Base-by-base conservation (phyloP, 2,888 invertebrate species). In the Hirtodrosophila trivittata region DNA sequence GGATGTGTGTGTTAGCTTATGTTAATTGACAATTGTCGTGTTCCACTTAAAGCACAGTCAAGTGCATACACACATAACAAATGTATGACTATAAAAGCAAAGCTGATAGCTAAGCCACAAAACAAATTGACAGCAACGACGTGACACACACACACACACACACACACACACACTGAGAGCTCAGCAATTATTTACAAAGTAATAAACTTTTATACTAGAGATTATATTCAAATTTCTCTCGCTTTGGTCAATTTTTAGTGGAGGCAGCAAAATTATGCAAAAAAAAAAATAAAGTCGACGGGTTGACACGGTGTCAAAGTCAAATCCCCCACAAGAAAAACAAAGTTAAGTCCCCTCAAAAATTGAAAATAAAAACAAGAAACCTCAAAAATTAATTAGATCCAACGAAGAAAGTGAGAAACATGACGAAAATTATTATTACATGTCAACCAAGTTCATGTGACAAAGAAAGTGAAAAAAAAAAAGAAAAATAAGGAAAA, bases 11-110 rank as follows among this genome's bases (percentile, higher is more conserved):
- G 6, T 1, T 13, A 38, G 70, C 56, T 66, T 71, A 78, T 67
- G 77, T 67, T 75, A 78, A 78, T 63, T 82, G 73, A 8, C 85
- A 82, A 85, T 82, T 77, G 78, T 32, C 71, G 66, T 82, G 78
- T 55, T 70, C 82, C 55, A 78, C 72, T 82, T 74, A 41, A 50
- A 81, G 74, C 67, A 35, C 58, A 49, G 58, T 66, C 64, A 73
- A 60, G 55, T 71, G 75, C 70, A 70, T 38, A 25, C 3, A 30
- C 25, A 39, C 12, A 21, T 3, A 16, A 52, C 32, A 43, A 12
- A 45, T 14, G 16, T 10, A 12, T 37, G 1, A 18, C 18, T 21
- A 45, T 25, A 6, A 14, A 16, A 6, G 28, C 41, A 45, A 16
- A 39, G 58, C 41, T 64, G 75, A 82, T 70, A 78, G 75, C 63